phyloP scores from a whole-genome alignment of 2,113 vertebrate genomes.

The Boulengeromyrus knoepffleri region DNA sequence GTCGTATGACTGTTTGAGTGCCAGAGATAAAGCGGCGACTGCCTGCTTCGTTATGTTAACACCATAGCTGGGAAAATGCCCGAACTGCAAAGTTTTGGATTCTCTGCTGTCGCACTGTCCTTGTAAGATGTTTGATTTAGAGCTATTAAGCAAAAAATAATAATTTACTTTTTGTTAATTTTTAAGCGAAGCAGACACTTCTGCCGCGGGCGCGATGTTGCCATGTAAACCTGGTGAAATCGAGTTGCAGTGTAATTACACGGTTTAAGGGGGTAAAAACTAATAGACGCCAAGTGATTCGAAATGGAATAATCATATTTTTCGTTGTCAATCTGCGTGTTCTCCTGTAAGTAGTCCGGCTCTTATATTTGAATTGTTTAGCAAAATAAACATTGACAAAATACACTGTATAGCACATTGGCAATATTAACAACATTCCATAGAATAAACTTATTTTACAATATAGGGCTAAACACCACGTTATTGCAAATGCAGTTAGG shows the following conservation, averaged over 20 bases:
- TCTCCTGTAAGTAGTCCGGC: not conserved
- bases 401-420: not conserved
- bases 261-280: not conserved
- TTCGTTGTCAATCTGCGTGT: not conserved
- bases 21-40: slow-evolving; percentile 42
- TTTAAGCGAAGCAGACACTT: slow-evolving; percentile 64
- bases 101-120: slow-evolving; percentile 69
- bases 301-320: not conserved
- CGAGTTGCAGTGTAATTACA: not conserved
- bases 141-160: slow-evolving; percentile 46
- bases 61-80: slow-evolving; percentile 59
- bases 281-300: not conserved
- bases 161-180: slow-evolving; percentile 77
- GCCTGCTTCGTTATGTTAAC: slow-evolving; percentile 30
- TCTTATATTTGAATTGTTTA: not conserved
- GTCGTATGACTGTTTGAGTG: slow-evolving; percentile 7
- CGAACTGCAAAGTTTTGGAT: slow-evolving; percentile 37
- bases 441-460: not conserved
- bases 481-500: not conserved
- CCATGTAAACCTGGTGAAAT: not conserved
- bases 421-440: not conserved
- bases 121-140: slow-evolving; percentile 77
- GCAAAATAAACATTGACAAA: not conserved
- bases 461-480: not conserved
- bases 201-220: slow-evolving; percentile 12